Conservation (phyloP, 2,888 invertebrate genomes). For the Nomada lathburiana region DNA sequence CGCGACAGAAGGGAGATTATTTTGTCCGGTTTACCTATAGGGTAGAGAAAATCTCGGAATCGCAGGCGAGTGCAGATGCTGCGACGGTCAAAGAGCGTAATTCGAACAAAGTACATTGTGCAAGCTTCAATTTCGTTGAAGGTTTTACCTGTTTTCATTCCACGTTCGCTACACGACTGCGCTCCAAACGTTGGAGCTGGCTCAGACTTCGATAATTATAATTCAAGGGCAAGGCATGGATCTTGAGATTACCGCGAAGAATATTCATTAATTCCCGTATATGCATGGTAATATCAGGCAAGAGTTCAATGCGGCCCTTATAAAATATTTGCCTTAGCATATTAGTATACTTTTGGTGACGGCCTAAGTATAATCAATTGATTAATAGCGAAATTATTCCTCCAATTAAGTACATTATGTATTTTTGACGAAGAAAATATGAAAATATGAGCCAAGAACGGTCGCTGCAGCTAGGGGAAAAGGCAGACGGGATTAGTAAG, state of each 20-base stretch:
- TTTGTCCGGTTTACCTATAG: not conserved
- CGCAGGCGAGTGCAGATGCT: too few species aligned
- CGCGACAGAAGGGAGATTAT: not conserved
- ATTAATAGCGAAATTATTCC: too few species aligned
- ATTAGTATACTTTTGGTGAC: not conserved
- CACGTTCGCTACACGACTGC: not conserved
- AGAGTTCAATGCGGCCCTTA: too few species aligned
- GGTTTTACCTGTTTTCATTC: slow-evolving; percentile 1
- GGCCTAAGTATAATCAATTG: not conserved
- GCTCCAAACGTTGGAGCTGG: not conserved
- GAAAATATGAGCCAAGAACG: too few species aligned
- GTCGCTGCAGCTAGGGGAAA: not conserved
- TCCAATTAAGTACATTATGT: not conserved
- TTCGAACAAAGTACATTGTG: not conserved
- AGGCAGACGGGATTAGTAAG: slow-evolving; percentile 17
- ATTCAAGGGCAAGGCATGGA: not conserved
- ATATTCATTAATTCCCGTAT: not conserved
- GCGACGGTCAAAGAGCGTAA: not conserved
- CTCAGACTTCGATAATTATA: slow-evolving; percentile 10
- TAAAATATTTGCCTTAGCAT: too few species aligned
- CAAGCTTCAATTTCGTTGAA: slow-evolving; percentile 1
- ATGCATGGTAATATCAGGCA: too few species aligned
- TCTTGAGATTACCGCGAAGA: not conserved
- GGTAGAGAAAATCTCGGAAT: too few species aligned
- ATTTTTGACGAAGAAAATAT: slow-evolving; percentile 4